Evolutionary conservation across 2,888 invertebrate species (phyloP).

Genomic region (Pachymerium ferrugineum): DNA sequence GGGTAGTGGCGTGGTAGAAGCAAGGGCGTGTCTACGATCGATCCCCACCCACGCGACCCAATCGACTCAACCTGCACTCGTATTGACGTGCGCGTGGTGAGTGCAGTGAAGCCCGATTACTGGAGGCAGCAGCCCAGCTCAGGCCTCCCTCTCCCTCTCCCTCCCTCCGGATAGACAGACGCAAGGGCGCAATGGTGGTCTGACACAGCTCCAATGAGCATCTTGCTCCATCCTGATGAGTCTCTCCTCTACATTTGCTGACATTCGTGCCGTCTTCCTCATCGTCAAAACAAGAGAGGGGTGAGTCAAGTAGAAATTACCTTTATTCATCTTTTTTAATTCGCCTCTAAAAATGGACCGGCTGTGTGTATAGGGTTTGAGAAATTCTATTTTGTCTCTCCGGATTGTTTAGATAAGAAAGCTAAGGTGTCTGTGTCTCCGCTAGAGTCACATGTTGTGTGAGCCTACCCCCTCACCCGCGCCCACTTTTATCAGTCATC

Average conservation of each 20-base stretch:
- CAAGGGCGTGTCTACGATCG: not conserved
- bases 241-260: not conserved
- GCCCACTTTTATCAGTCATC: constrained; percentile 13
- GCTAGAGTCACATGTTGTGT: constrained; percentile 13
- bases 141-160: not conserved
- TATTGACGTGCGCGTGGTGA: constrained; percentile 13
- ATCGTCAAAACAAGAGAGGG: not conserved
- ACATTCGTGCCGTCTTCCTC: constrained; percentile 6
- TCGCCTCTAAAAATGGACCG: too few relatives aligned
- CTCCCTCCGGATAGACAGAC: constrained; percentile 4
- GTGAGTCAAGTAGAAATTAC: not conserved
- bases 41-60: not conserved
- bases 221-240: not conserved
- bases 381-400: too few relatives aligned
- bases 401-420: not conserved
- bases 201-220: not conserved
- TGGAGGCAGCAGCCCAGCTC: not conserved
- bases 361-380: too few relatives aligned
- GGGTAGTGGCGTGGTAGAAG: not conserved
- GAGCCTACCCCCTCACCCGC: not conserved
- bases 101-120: constrained; percentile 13
- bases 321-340: not conserved
- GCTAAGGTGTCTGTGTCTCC: not conserved
- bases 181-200: constrained; percentile 1
- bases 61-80: constrained; percentile 8